Base-by-base conservation (phyloP, 2,888 invertebrate genomes). In the Epinotia bilunana region DNA sequence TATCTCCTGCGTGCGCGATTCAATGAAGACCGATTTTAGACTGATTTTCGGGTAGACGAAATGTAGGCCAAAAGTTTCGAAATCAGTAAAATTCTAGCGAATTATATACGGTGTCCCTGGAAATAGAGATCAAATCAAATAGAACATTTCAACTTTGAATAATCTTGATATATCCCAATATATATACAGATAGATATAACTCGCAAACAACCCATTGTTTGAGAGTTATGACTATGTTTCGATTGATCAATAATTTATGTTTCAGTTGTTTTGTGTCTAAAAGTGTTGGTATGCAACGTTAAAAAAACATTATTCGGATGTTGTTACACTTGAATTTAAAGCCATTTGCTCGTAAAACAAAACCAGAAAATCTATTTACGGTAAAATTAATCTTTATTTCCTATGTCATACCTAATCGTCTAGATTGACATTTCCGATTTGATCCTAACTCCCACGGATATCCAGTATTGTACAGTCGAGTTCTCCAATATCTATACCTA, bases 11-110 rank as follows among this genome's bases (percentile, higher is more conserved):
- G 84, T 83, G 84, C 85, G 80, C 81, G 83, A 91, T 88, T 88
- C 89, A 88, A 90, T 88, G 87, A 89, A 80, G 89, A 90, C 87
- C 87, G 90, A 89, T 88, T 79, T 87, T 88, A 90, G 93, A 94
- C 93, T 94, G 93, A 94, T 93, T 92, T 93, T 92, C 89, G 90
- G 93, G 91, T 93, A 93, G 92, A 91, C 86, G 88, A 88, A 89
- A 88, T 83, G 86, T 93, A 91, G 89, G 91, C 90, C 90, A 90
- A 89, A 89, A 82, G 85, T 86, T 87, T 89, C 86, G 86, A 91
- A 92, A 91, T 91, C 92, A 92, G 86, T 91, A 90, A 88, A 84
- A 87, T 86, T 86, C 87, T 85, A 63, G 69, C 69, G 46, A 28
- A 69, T 65, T 64, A 65, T 60, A 69, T 49, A 53, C 2, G n/a